These are phyloP conservation scores for Panthera uncia DNA, from an alignment of 2,113 vertebrate species.

Conservation along the genomic window DNA sequence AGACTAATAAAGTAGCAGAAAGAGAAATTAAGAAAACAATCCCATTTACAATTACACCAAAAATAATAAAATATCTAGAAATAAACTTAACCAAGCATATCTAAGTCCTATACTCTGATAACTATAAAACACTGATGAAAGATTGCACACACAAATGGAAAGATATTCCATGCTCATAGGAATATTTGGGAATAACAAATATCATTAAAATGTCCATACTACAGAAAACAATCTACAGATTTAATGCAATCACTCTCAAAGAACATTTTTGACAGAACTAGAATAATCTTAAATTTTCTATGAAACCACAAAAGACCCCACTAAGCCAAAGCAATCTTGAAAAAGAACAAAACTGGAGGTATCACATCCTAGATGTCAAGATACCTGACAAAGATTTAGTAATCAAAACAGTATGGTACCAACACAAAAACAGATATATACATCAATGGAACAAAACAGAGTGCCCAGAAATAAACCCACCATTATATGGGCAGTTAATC, in stretches of 20 bases:
- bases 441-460: not conserved
- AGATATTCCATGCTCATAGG: not conserved
- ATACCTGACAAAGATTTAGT: not conserved
- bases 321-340: not conserved
- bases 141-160: not conserved
- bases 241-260: not conserved
- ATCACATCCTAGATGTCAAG: not conserved
- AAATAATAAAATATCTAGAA: not conserved
- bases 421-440: not conserved
- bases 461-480: not conserved
- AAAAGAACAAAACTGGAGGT: not conserved
- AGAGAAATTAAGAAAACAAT: not conserved
- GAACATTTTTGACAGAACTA: not conserved
- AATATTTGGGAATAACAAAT: not conserved
- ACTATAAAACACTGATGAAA: not conserved
- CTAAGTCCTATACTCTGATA: not conserved
- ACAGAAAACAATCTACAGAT: not conserved
- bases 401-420: not conserved
- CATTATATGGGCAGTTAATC: not conserved
- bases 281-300: not conserved
- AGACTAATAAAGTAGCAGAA: not conserved
- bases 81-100: not conserved
- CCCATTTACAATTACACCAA: not conserved
- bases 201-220: not conserved
- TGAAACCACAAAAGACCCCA: not conserved